These are phyloP conservation scores for Drosophila rellima DNA, from an alignment of 2,888 invertebrate genomes.

Conservation along the genomic window DNA sequence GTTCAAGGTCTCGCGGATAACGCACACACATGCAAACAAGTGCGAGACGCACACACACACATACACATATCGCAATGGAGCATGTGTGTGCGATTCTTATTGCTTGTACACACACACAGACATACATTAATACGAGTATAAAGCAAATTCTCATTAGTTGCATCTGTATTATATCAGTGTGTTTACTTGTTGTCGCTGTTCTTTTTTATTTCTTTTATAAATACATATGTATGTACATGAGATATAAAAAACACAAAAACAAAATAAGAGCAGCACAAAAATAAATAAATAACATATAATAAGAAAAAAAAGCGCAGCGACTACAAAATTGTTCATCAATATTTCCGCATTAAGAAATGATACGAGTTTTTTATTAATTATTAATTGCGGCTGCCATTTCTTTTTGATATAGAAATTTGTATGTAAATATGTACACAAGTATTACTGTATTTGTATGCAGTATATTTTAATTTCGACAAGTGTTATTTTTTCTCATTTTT, in stretches of 20 bases:
- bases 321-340: constrained; percentile 62
- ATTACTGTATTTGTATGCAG: not conserved
- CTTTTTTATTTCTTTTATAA: constrained; percentile 35
- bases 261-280: constrained; percentile 30
- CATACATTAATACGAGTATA: constrained; percentile 15
- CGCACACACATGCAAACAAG: constrained; percentile 71
- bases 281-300: constrained; percentile 26
- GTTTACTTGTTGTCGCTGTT: constrained; percentile 60
- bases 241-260: constrained; percentile 21
- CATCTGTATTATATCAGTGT: constrained; percentile 48
- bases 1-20: constrained; percentile 86
- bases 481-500: constrained; percentile 16
- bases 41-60: constrained; percentile 51
- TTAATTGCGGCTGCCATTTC: constrained; percentile 47
- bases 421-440: constrained; percentile 6
- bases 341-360: constrained; percentile 79
- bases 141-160: constrained; percentile 46
- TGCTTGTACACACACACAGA: constrained; percentile 34
- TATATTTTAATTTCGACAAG: constrained; percentile 14
- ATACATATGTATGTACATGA: constrained; percentile 11
- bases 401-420: constrained; percentile 19
- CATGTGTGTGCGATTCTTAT: constrained; percentile 50
- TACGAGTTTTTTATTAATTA: constrained; percentile 39
- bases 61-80: constrained; percentile 3
- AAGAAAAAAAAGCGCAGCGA: constrained; percentile 37